These are phyloP conservation scores for Ophiothrix spiculata DNA, from an alignment of 35 echinoderm and acorn worm species.

Conservation along the genomic window DNA sequence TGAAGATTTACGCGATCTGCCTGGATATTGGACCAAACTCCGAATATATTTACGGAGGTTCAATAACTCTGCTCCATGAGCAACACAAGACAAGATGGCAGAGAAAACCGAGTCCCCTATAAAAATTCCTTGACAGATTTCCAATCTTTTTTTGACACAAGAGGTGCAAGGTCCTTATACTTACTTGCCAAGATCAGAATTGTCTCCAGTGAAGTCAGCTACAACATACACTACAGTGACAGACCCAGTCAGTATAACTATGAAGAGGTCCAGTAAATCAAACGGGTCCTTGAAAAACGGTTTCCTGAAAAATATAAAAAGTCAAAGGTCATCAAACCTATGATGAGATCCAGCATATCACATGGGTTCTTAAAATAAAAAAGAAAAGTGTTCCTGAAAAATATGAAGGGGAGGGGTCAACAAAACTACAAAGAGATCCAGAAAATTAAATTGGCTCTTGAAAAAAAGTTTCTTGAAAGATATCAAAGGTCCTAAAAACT, in stretches of 20 bases:
- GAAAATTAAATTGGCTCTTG: neutral
- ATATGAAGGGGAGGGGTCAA: neutral
- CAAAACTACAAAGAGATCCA: neutral
- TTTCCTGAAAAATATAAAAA: conserved; percentile 41
- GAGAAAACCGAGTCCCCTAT: too few relatives aligned
- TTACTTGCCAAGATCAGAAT: conserved; percentile 80
- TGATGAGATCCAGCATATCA: neutral
- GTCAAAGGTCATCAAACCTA: neutral
- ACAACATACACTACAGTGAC: conserved; percentile 86
- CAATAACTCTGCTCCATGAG: too few relatives aligned
- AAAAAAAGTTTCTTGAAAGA: neutral
- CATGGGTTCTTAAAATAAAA: neutral
- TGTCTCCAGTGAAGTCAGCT: conserved; percentile 77
- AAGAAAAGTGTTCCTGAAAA: neutral
- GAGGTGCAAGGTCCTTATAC: too few relatives aligned
- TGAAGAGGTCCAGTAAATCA: conserved; percentile 79
- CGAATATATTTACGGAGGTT: too few relatives aligned
- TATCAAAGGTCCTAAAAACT: neutral
- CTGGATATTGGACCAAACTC: too few relatives aligned
- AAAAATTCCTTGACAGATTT: too few relatives aligned
- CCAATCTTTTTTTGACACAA: too few relatives aligned
- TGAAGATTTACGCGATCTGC: too few relatives aligned
- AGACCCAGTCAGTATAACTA: conserved; percentile 69
- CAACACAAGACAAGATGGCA: too few relatives aligned
- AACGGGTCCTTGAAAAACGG: conserved; percentile 73